Conservation (phyloP, 2,113 vertebrate genomes). For the Misgurnus anguillicaudatus region DNA sequence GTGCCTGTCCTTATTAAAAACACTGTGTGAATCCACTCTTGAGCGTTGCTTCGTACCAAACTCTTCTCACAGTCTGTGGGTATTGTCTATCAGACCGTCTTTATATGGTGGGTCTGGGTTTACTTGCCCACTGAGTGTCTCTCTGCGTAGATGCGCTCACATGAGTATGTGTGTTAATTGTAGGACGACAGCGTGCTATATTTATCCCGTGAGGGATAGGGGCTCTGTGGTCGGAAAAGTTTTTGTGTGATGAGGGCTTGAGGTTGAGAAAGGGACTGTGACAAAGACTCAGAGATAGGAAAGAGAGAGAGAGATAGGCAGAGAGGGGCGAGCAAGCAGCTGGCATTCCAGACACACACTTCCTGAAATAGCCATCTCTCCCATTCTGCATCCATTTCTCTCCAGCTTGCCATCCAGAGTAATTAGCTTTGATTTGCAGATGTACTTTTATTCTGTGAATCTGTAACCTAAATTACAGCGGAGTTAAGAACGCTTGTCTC, state of each 20-base stretch:
- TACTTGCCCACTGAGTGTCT: constrained; percentile 30
- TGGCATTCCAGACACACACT: constrained; percentile 66
- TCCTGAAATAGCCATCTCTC: constrained; percentile 69
- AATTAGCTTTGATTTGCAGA: constrained; percentile 29
- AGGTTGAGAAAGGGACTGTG: constrained; percentile 61
- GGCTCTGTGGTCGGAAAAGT: constrained; percentile 72
- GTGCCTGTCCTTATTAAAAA: constrained; percentile 40
- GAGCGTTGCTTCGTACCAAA: neutral
- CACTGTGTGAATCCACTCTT: constrained; percentile 35
- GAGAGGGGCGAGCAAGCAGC: constrained; percentile 56
- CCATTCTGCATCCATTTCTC: constrained; percentile 26
- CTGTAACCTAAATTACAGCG: constrained; percentile 14
- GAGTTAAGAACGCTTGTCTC: constrained; percentile 29
- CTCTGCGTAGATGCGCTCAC: constrained; percentile 47
- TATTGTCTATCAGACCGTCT: constrained; percentile 37
- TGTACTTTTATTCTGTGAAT: neutral
- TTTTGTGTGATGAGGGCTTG: constrained; percentile 61
- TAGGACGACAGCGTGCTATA: constrained; percentile 73
- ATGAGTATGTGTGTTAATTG: constrained; percentile 60
- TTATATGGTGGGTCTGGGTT: constrained; percentile 45
- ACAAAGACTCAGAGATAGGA: constrained; percentile 56
- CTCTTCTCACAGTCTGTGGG: constrained; percentile 21
- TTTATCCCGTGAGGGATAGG: constrained; percentile 69
- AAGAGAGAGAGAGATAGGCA: constrained; percentile 46
- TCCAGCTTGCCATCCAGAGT: constrained; percentile 5